Evolutionary conservation across 2,888 invertebrate species (phyloP).

Genomic region (Lasioglossum marginatum): DNA sequence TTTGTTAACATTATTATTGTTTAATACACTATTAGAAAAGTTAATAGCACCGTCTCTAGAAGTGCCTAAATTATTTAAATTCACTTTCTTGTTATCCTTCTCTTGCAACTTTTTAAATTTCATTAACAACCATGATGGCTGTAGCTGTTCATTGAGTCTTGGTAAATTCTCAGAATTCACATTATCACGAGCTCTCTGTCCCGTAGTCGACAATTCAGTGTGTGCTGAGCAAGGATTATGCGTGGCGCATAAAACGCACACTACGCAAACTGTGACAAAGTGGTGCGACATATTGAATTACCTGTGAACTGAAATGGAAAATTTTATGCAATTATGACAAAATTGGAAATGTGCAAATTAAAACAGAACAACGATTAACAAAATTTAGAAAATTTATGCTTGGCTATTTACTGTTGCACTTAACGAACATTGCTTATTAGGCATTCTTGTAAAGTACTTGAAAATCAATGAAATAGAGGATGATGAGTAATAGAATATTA

Average conservation of each 20-base stretch:
- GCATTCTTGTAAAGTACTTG: neutral
- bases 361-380: no score
- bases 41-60: conserved; percentile 53
- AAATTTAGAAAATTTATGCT: neutral
- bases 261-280: conserved; percentile 92
- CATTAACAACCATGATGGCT: conserved; percentile 65
- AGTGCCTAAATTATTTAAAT: conserved; percentile 49
- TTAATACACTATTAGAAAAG: conserved; percentile 53
- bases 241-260: conserved; percentile 92
- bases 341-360: no score
- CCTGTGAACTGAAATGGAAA: conserved; percentile 62
- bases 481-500: neutral
- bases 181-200: conserved; percentile 35
- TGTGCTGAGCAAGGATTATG: conserved; percentile 92
- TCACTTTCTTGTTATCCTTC: conserved; percentile 55
- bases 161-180: conserved; percentile 56
- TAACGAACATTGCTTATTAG: neutral
- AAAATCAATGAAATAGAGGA: neutral
- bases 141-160: conserved; percentile 61
- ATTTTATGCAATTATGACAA: neutral
- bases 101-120: conserved; percentile 69
- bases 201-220: conserved; percentile 82
- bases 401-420: neutral
- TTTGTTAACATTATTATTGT: conserved; percentile 40
- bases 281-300: conserved; percentile 86